Evolutionary conservation across 2,113 vertebrate species (phyloP).

Genomic region (Muscicapa adusta): DNA sequence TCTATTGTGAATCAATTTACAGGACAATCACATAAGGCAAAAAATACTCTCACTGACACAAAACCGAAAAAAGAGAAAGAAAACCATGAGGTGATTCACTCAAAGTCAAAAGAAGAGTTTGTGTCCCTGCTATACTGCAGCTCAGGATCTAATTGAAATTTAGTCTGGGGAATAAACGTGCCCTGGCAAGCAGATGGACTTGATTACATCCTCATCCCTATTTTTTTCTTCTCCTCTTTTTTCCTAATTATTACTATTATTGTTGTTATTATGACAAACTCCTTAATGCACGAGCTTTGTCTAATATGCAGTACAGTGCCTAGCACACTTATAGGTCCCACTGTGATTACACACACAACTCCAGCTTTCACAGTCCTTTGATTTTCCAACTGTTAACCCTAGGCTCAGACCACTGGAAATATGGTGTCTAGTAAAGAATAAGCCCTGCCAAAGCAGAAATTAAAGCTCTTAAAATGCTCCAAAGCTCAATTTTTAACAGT

Average conservation of each 20-base stretch:
- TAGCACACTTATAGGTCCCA: not conserved
- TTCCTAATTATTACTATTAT: not conserved
- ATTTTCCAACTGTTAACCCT: not conserved
- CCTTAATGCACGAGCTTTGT: not conserved
- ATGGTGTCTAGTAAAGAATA: not conserved
- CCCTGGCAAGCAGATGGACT: not conserved
- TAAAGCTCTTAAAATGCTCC: constrained; percentile 1
- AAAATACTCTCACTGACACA: not conserved
- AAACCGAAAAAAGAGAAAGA: not conserved
- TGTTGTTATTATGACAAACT: not conserved
- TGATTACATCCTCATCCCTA: not conserved
- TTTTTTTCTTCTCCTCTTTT: not conserved
- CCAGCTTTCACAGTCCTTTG: not conserved
- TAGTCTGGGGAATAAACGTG: not conserved
- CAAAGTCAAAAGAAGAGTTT: not conserved
- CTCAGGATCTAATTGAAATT: not conserved
- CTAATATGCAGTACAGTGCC: not conserved
- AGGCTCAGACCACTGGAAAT: not conserved
- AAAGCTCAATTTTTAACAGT: not conserved
- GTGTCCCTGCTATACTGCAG: not conserved
- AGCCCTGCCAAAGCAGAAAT: constrained; percentile 1
- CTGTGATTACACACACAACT: not conserved
- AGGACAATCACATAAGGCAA: not conserved
- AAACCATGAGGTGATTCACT: not conserved
- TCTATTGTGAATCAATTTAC: not conserved